These are phyloP conservation scores for Anadara kagoshimensis DNA, from an alignment of 1,140 invertebrate species.

Conservation along the genomic window DNA sequence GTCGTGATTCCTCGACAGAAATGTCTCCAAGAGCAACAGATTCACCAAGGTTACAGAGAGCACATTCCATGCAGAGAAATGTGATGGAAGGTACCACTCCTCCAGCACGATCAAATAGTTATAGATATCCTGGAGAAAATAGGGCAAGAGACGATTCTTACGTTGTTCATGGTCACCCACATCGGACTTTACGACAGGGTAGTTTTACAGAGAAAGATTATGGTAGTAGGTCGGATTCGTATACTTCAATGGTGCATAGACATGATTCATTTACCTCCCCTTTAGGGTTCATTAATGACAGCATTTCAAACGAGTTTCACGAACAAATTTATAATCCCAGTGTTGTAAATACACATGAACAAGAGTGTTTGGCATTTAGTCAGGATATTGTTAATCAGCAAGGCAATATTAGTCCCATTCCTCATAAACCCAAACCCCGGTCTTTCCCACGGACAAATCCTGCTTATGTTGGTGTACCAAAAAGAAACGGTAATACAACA, in stretches of 20 bases:
- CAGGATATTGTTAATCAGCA: slow-evolving; percentile 68
- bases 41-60: slow-evolving; percentile 59
- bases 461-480: slow-evolving; percentile 67
- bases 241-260: slow-evolving; percentile 22
- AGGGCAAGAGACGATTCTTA: slow-evolving; percentile 45
- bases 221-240: slow-evolving; percentile 39
- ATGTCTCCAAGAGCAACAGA: slow-evolving; percentile 63
- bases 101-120: slow-evolving; percentile 45
- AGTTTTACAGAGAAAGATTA: slow-evolving; percentile 35
- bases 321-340: slow-evolving; percentile 51
- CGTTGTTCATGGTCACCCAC: slow-evolving; percentile 14
- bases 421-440: slow-evolving; percentile 66
- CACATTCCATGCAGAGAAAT: slow-evolving; percentile 58
- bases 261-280: slow-evolving; percentile 33
- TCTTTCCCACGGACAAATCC: slow-evolving; percentile 73
- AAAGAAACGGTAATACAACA: slow-evolving; percentile 60
- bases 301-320: slow-evolving; percentile 39
- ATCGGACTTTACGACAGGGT: slow-evolving; percentile 12
- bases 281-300: slow-evolving; percentile 31
- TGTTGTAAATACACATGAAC: slow-evolving; percentile 25
- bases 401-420: slow-evolving; percentile 60
- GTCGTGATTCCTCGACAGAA: slow-evolving; percentile 63
- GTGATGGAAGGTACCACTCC: slow-evolving; percentile 44
- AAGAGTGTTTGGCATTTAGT: slow-evolving; percentile 66
- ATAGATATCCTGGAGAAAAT: slow-evolving; percentile 40